These are phyloP conservation scores for Patella vulgata DNA, from an alignment of 1,140 invertebrate species.

Conservation along the genomic window DNA sequence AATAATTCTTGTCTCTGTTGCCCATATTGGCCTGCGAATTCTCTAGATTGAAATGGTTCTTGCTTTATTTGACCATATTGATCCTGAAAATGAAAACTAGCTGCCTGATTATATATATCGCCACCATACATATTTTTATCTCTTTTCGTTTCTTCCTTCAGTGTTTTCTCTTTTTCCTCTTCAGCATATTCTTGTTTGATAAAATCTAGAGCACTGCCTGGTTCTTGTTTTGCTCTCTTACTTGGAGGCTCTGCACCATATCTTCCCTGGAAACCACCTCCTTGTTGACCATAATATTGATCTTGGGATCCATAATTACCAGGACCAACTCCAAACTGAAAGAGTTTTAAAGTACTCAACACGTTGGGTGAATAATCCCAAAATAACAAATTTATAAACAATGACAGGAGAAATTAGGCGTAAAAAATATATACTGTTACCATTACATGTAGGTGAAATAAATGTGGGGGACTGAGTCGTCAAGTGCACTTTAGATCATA, in stretches of 20 bases:
- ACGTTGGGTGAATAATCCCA: no score
- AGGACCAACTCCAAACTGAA: slow-evolving; percentile 6
- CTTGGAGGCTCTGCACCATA: slow-evolving; percentile 18
- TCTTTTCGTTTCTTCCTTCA: slow-evolving; percentile 7
- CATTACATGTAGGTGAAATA: no score
- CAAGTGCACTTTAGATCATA: no score
- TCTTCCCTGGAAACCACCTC: slow-evolving; percentile 2
- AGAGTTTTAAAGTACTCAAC: no score
- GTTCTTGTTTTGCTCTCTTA: slow-evolving; percentile 29
- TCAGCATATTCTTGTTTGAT: slow-evolving; percentile 42
- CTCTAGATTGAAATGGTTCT: no score
- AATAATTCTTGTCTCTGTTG: slow-evolving; percentile 14
- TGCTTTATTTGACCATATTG: background rate
- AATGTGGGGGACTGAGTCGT: no score
- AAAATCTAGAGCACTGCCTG: slow-evolving; percentile 38
- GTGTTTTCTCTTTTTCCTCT: slow-evolving; percentile 21
- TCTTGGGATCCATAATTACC: no score
- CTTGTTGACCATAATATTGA: slow-evolving; percentile 12
- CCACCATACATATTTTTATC: background rate
- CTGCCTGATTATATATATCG: background rate
- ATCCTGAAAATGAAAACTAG: background rate
- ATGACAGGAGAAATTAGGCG: no score
- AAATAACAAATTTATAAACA: no score
- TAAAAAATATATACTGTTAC: no score
- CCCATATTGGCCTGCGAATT: background rate